Conservation (phyloP, 1,140 invertebrate genomes). For the Pantala flavescens region DNA sequence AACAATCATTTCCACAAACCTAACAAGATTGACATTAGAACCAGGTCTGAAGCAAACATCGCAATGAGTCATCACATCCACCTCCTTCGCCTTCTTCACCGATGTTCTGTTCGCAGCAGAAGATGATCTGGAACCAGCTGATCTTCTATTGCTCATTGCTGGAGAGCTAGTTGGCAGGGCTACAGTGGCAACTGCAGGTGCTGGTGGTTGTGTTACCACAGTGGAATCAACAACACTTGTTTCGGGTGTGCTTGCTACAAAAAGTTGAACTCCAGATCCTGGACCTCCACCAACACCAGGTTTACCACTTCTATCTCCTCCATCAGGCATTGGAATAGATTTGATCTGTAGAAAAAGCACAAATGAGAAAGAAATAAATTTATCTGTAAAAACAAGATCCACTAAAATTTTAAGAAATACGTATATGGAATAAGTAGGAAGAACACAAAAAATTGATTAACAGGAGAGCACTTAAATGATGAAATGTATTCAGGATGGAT, state of each 20-base stretch:
- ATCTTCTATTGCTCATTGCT: neutral
- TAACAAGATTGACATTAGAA: slow-evolving; percentile 52
- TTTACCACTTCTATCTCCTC: slow-evolving; percentile 34
- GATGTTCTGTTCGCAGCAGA: slow-evolving; percentile 22
- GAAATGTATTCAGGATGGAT: no score
- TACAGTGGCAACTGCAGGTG: slow-evolving; percentile 29
- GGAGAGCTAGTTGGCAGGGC: slow-evolving; percentile 15
- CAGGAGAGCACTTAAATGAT: no score
- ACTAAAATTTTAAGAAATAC: no score
- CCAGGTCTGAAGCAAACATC: slow-evolving; percentile 53
- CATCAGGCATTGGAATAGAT: slow-evolving; percentile 65
- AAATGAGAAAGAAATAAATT: neutral
- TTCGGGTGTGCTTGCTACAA: slow-evolving; percentile 58
- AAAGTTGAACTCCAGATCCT: slow-evolving; percentile 52
- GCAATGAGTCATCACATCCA: slow-evolving; percentile 44
- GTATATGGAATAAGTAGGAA: no score
- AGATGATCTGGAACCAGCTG: neutral
- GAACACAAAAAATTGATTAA: no score
- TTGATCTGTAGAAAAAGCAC: slow-evolving; percentile 51
- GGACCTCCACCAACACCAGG: slow-evolving; percentile 29
- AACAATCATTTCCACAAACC: slow-evolving; percentile 32
- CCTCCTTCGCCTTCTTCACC: slow-evolving; percentile 33
- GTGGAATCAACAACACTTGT: slow-evolving; percentile 29
- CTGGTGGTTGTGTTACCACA: slow-evolving; percentile 30
- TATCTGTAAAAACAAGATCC: neutral